Conservation (phyloP, 2,113 vertebrate species). For the Aptenodytes forsteri region DNA sequence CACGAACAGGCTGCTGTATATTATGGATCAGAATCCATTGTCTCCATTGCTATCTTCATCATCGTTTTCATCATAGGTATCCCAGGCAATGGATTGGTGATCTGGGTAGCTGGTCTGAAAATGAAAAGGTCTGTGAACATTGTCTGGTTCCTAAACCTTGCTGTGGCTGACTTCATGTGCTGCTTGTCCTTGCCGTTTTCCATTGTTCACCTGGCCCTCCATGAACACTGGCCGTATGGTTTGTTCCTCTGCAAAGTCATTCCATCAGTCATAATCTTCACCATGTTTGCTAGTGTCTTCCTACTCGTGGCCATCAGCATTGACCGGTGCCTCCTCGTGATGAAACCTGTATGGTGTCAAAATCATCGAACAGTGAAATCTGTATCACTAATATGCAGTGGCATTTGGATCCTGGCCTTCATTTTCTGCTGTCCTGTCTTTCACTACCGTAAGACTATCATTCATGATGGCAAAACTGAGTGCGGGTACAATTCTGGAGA, state of each 20-base stretch:
- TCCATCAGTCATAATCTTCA: constrained; percentile 74
- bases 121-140: constrained; percentile 80
- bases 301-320: constrained; percentile 76
- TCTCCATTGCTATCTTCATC: constrained; percentile 60
- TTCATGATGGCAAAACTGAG: not conserved
- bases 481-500: constrained; percentile 33
- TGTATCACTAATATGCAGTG: not conserved
- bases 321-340: constrained; percentile 78
- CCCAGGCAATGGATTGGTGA: constrained; percentile 79
- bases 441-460: constrained; percentile 53
- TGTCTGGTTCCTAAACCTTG: constrained; percentile 83
- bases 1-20: not conserved
- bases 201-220: constrained; percentile 66
- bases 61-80: constrained; percentile 75
- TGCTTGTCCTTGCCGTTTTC: constrained; percentile 80
- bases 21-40: not conserved
- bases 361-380: constrained; percentile 72
- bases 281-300: constrained; percentile 85
- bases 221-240: constrained; percentile 77
- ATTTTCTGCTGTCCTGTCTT: constrained; percentile 75
- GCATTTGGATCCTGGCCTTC: constrained; percentile 75
- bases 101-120: constrained; percentile 81
- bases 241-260: constrained; percentile 79
- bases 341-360: constrained; percentile 83
- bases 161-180: constrained; percentile 79